Evolutionary conservation across 2,113 vertebrate genomes (phyloP), one percentile per base, ranked within the genome.

Genomic region (Grammomys dolichurus): DNA sequence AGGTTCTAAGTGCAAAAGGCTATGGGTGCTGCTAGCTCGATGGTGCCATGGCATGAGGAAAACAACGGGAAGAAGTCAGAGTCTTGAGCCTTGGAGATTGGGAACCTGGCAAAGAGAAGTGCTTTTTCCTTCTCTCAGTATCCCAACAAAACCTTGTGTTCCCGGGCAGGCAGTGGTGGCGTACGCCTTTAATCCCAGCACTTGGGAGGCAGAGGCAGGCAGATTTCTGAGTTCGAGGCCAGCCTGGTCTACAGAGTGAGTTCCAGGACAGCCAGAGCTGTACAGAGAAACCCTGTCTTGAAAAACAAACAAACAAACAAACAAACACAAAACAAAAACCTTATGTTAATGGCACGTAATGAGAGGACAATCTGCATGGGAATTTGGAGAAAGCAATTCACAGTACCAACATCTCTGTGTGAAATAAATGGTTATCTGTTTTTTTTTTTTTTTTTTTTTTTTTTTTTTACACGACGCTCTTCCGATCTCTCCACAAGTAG

Each of bases 361-460:
- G 19, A 82, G 81, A 75, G 76, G 65, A 28, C 56, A 69, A 24
- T 46, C 24, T 65, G 56, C 91, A 85, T 28, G 13, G 63, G 58
- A 87, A 65, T 91, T 95, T 89, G 67, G 60, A 51, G 56, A 89
- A 94, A 95, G 36, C 40, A 69, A 31, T 91, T 88, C 72, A 22
- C 51, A 90, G 69, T 85, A 40, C 84, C 60, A 69, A 65, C 69
- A 48, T 63, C 65, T 40, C 54, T 85, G 78, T 72, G 86, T 58
- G 67, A 46, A 93, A 67, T 75, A 90, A 46, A 86, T 46, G 54
- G 17, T 73, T 89, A 81, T 80, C 56, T 92, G 63, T 58, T n/a
- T n/a, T n/a, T n/a, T n/a, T n/a, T n/a, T n/a, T n/a, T n/a, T n/a
- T n/a, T n/a, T n/a, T n/a, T n/a, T n/a, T n/a, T n/a, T n/a, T n/a